These are phyloP conservation scores for Halictus ligatus DNA, from an alignment of 2,888 invertebrate species.

Conservation along the genomic window DNA sequence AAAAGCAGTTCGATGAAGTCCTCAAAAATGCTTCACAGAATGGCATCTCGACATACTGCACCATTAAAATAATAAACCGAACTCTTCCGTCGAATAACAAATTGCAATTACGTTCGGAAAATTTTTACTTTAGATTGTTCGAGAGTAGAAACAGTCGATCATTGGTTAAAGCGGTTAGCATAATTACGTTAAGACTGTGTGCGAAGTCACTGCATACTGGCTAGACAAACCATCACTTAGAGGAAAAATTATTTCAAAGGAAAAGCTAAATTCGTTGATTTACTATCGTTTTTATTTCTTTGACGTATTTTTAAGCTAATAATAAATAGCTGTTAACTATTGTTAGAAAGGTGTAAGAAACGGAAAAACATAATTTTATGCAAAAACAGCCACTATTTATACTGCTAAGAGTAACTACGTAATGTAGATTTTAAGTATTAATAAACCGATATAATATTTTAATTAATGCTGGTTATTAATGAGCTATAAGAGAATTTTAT, in stretches of 20 bases:
- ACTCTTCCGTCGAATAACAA: background rate
- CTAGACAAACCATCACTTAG: background rate
- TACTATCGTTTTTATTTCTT: background rate
- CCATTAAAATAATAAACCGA: constrained; percentile 1
- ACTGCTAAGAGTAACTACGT: background rate
- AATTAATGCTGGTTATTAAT: background rate
- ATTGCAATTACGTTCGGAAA: background rate
- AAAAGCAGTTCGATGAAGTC: background rate
- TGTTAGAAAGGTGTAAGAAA: background rate
- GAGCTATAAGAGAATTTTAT: background rate
- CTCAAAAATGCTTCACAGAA: background rate
- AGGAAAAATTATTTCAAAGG: background rate
- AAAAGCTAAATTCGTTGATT: background rate
- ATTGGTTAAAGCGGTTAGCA: background rate
- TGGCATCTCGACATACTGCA: background rate
- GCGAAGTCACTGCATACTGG: background rate
- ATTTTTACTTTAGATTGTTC: background rate
- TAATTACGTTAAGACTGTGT: background rate
- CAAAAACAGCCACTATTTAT: background rate
- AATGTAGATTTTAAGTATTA: background rate
- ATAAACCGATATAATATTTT: background rate
- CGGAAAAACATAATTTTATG: background rate
- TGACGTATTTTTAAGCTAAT: background rate
- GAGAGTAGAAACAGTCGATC: background rate
- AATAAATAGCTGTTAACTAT: background rate